Conservation (phyloP, 2,113 vertebrate species). For the Bagarius yarrelli region DNA sequence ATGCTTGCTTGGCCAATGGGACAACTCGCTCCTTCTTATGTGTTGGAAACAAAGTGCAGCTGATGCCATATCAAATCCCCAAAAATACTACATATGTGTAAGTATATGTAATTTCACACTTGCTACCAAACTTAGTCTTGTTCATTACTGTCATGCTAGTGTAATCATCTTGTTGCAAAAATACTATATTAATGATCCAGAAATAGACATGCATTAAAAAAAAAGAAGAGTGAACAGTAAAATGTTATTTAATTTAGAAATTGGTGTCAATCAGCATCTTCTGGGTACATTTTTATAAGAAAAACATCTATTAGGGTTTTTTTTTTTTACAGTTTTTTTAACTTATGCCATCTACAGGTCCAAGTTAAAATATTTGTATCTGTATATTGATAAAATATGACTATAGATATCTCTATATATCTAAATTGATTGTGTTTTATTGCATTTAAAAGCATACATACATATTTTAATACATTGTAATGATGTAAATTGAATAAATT, state of each 20-base stretch:
- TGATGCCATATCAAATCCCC: constrained; percentile 60
- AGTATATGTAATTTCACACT: constrained; percentile 55
- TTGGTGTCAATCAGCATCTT: not conserved
- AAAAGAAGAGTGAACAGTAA: too few species aligned
- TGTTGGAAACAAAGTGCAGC: constrained; percentile 33
- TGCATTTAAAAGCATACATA: too few species aligned
- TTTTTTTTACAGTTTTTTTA: too few species aligned
- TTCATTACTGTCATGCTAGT: not conserved
- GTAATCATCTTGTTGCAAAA: not conserved
- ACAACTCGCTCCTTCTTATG: constrained; percentile 32
- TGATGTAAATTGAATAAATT: too few species aligned
- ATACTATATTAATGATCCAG: not conserved
- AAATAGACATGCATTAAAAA: not conserved
- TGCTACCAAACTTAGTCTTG: not conserved
- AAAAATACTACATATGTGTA: constrained; percentile 60
- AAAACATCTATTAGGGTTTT: not conserved
- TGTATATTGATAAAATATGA: too few species aligned
- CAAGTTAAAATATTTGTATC: too few species aligned
- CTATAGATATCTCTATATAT: too few species aligned
- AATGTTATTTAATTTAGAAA: not conserved
- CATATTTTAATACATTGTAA: too few species aligned
- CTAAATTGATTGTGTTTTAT: too few species aligned
- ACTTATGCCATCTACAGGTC: too few species aligned
- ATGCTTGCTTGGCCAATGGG: constrained; percentile 27
- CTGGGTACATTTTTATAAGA: not conserved